phyloP scores from a whole-genome alignment of 2,888 invertebrate genomes.

The Lagria hirta region DNA sequence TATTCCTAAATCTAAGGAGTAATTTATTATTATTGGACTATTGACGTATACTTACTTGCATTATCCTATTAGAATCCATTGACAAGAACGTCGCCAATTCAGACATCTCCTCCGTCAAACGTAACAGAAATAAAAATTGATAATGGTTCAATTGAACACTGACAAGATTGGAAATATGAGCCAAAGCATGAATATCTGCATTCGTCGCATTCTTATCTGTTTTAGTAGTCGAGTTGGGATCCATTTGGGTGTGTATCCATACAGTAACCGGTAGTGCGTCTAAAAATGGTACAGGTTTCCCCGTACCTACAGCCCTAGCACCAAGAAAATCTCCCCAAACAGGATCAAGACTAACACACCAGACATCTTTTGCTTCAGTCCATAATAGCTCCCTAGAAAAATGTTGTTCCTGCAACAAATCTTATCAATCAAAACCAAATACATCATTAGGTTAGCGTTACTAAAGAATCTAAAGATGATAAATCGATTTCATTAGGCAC shows the following conservation, averaged over 20 bases:
- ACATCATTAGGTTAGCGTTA: conserved; percentile 30
- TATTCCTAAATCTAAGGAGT: background rate
- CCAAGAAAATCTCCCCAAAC: conserved; percentile 92
- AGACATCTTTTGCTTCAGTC: conserved; percentile 84
- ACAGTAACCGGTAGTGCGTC: conserved; percentile 86
- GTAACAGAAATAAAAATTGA: conserved; percentile 85
- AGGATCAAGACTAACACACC: conserved; percentile 86
- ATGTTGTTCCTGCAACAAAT: conserved; percentile 43
- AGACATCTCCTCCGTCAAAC: conserved; percentile 78
- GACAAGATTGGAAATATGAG: conserved; percentile 79
- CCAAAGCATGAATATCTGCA: conserved; percentile 77
- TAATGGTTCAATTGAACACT: conserved; percentile 92
- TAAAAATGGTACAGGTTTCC: conserved; percentile 75
- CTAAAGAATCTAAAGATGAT: conserved; percentile 43
- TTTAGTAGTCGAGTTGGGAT: conserved; percentile 51
- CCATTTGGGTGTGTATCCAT: conserved; percentile 68
- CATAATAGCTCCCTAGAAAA: conserved; percentile 60
- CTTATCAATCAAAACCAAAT: conserved; percentile 15
- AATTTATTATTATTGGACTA: no score
- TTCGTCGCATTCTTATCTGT: conserved; percentile 36
- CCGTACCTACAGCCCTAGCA: conserved; percentile 72
- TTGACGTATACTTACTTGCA: conserved; percentile 58
- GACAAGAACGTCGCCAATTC: conserved; percentile 79
- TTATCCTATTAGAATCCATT: conserved; percentile 73
- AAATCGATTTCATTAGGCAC: conserved; percentile 46